Evolutionary conservation across 1,140 invertebrate genomes (phyloP).

Genomic region (Apis dorsata): DNA sequence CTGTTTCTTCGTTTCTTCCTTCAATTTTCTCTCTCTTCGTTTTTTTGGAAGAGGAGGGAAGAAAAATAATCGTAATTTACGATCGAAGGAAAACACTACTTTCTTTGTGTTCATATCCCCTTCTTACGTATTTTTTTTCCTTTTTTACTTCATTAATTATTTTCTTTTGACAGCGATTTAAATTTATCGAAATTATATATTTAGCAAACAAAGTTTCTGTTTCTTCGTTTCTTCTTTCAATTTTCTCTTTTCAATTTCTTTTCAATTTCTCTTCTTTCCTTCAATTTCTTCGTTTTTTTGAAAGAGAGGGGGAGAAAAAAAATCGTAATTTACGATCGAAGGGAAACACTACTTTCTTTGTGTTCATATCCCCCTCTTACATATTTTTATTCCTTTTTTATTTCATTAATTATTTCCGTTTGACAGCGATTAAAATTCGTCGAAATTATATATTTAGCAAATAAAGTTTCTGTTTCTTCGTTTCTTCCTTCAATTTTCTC

Average conservation of each 20-base stretch:
- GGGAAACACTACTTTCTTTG: too few relatives aligned
- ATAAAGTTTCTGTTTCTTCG: not conserved
- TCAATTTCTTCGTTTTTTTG: not conserved
- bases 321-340: too few relatives aligned
- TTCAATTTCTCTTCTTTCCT: not conserved
- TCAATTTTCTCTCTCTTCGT: too few relatives aligned
- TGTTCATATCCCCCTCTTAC: not conserved
- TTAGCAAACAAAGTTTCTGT: not conserved
- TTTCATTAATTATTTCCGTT: not conserved
- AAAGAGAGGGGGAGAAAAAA: too few relatives aligned
- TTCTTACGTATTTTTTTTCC: too few relatives aligned
- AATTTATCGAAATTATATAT: not conserved
- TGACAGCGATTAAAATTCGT: not conserved
- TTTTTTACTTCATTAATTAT: not conserved
- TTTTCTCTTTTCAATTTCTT: too few relatives aligned
- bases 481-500: not conserved
- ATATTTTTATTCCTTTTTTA: too few relatives aligned
- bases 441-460: not conserved
- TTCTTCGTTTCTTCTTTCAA: not conserved
- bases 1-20: not conserved
- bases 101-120: not conserved
- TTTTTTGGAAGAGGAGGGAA: too few relatives aligned
- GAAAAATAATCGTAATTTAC: too few relatives aligned
- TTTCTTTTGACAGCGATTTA: not conserved
- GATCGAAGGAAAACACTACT: too few relatives aligned